Base-by-base conservation (phyloP, 2,888 invertebrate species). In the Hydrotaea cyrtoneurina region DNA sequence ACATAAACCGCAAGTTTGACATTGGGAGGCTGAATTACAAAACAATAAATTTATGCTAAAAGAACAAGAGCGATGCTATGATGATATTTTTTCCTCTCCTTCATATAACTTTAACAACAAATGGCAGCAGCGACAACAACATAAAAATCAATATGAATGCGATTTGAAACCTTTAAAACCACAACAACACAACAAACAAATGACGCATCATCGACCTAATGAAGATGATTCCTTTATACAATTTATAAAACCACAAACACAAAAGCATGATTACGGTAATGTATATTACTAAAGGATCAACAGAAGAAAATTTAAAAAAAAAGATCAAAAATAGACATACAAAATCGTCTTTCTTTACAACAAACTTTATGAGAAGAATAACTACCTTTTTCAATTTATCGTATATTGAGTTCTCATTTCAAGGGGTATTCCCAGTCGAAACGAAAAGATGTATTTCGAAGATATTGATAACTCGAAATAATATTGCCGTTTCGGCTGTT, bases 1-100 rank as follows among this genome's bases (percentile, higher is more conserved):
- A 88, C 98, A 98, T 92, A 93, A 93, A 86, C 94, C 94, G 86
- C 89, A 92, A 91, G 92, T 92, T 90, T 92, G 92, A 93, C 92
- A 92, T 91, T 91, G 92, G 90, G 91, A 91, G 90, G 91, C 90
- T 87, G 88, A 89, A 90, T 90, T 91, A 88, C 91, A 91, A 89
- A 85, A 85, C 82, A 85, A 79, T 81, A 85, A 82, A 79, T 76
- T 79, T 78, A 78, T 46, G 55, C 73, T 26, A 26, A 62, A 81
- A 43, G 43, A 77, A 50, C 59, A 74, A 13, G 62, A 83, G 55
- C 71, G 74, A 57, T 31, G 62, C 82, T 79, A 82, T 81, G 73
- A 85, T 79, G 81, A 85, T 73, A 39, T 76, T 78, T 78, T 39
- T 69, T 46, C 69, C 36, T 74, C 73, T 78, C 76, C 72, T 82